phyloP scores from a whole-genome alignment of 1,140 invertebrate species.

The Zaprionus kolodkinae region DNA sequence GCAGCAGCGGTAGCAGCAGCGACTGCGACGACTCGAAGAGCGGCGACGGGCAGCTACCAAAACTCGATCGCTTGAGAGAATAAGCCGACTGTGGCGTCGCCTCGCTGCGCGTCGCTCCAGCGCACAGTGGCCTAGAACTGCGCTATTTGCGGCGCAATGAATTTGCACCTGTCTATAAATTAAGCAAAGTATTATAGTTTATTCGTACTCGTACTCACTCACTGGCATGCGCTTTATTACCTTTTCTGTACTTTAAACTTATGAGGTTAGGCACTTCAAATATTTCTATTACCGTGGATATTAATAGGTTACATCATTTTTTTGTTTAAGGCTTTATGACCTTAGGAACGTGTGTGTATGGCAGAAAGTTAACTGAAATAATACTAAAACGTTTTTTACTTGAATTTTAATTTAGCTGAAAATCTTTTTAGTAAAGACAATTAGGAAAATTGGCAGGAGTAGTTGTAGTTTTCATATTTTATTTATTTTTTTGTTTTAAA shows the following conservation, averaged over 20 bases:
- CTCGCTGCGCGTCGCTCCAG: conserved; percentile 27
- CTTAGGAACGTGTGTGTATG: no score
- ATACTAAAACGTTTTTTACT: no score
- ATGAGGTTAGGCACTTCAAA: not conserved
- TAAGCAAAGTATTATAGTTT: not conserved
- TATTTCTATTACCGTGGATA: not conserved
- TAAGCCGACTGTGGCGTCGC: conserved; percentile 33
- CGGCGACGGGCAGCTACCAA: conserved; percentile 45
- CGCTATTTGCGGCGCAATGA: not conserved
- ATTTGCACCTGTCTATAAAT: conserved; percentile 6
- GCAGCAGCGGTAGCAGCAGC: conserved; percentile 10
- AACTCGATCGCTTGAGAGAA: conserved; percentile 77
- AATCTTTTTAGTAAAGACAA: no score
- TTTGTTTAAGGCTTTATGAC: not conserved
- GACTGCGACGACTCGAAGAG: conserved; percentile 43
- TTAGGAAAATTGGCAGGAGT: no score
- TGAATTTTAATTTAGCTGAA: no score
- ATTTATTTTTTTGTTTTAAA: no score
- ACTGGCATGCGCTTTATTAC: not conserved
- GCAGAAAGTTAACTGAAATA: no score
- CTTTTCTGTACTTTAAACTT: not conserved
- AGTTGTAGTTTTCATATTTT: no score
- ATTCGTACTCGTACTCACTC: no score
- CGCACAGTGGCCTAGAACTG: conserved; percentile 45
- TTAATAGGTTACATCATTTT: not conserved